These are phyloP conservation scores for Lasioglossum malachurum DNA, from an alignment of 2,888 invertebrate genomes.

Conservation along the genomic window DNA sequence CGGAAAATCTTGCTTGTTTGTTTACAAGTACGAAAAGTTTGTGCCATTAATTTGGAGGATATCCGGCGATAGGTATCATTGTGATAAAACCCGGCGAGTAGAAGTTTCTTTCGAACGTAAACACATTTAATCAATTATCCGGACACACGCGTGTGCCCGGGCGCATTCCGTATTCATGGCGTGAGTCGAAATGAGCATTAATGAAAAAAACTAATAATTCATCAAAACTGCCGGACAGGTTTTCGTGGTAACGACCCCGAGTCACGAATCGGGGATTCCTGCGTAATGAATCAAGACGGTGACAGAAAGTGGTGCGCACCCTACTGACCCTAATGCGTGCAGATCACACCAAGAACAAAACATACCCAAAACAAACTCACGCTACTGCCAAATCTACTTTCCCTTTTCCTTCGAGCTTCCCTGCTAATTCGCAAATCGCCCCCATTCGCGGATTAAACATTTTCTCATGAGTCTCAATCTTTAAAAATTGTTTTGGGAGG, in stretches of 20 bases:
- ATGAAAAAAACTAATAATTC: constrained; percentile 43
- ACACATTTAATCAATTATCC: constrained; percentile 16
- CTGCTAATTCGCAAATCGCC: not conserved
- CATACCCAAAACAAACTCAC: not conserved
- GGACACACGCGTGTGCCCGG: not conserved
- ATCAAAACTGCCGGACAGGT: constrained; percentile 47
- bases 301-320: constrained; percentile 50
- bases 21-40: not conserved
- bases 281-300: constrained; percentile 56
- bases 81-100: not conserved
- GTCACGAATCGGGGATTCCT: constrained; percentile 58
- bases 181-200: constrained; percentile 30
- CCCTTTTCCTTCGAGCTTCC: not conserved
- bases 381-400: not conserved
- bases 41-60: not conserved
- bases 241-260: constrained; percentile 36
- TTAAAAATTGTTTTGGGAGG: too few species aligned
- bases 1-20: not conserved
- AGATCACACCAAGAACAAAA: constrained; percentile 28
- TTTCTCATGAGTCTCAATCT: not conserved
- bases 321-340: constrained; percentile 59
- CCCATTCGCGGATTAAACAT: not conserved
- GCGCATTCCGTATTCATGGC: constrained; percentile 28
- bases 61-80: not conserved
- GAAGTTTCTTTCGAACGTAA: constrained; percentile 2